Evolutionary conservation across 1,140 invertebrate species (phyloP).

Genomic region (Macrosteles quadrilineatus): DNA sequence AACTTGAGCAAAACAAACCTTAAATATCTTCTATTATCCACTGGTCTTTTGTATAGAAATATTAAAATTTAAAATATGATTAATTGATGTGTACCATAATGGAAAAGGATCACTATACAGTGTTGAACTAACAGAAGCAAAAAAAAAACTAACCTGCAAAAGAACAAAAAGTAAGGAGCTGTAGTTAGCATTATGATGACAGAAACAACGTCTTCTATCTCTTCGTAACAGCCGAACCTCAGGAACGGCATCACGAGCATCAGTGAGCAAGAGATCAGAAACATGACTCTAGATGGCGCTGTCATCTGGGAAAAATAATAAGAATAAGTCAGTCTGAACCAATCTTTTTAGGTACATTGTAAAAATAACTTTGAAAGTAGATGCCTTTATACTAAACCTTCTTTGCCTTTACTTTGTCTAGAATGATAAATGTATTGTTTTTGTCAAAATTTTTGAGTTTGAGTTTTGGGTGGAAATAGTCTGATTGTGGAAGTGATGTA

Average conservation of each 20-base stretch:
- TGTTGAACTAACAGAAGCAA: too few relatives aligned
- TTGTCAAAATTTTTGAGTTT: too few relatives aligned
- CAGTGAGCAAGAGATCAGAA: slow-evolving; percentile 87
- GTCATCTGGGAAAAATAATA: slow-evolving; percentile 65
- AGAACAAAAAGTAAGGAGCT: slow-evolving; percentile 97
- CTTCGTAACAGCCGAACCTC: slow-evolving; percentile 77
- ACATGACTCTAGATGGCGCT: slow-evolving; percentile 88
- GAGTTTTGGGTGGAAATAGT: too few relatives aligned
- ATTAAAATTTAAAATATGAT: too few relatives aligned
- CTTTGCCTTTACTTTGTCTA: too few relatives aligned
- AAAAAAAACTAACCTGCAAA: slow-evolving; percentile 78
- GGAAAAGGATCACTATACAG: too few relatives aligned
- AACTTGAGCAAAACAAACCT: background rate
- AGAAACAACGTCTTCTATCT: slow-evolving; percentile 87
- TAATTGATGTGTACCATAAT: too few relatives aligned
- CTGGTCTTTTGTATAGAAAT: too few relatives aligned
- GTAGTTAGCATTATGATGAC: slow-evolving; percentile 95
- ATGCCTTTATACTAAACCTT: background rate
- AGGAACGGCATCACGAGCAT: slow-evolving; percentile 82
- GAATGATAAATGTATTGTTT: too few relatives aligned
- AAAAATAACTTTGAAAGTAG: background rate
- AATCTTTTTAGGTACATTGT: background rate
- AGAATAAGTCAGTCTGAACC: background rate
- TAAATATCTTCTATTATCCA: background rate
- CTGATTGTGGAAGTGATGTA: too few relatives aligned